phyloP scores from a whole-genome alignment of 2,797 vertebrate species.

The Thaleichthys pacificus region DNA sequence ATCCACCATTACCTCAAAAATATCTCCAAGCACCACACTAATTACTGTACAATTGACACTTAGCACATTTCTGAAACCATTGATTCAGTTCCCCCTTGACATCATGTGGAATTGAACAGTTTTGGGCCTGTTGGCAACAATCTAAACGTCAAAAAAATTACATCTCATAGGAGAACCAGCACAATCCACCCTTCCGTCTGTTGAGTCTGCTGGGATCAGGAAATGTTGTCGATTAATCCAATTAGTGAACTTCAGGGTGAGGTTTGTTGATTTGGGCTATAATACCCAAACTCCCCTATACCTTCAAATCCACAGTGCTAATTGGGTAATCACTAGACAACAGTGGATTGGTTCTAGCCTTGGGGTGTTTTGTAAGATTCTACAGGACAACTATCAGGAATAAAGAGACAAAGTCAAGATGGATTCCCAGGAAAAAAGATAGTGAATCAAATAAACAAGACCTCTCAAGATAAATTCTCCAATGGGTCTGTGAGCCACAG shows the following conservation, averaged over 20 bases:
- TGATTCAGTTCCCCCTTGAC: slow-evolving; percentile 61
- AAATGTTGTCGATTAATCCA: background rate
- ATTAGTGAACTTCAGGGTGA: background rate
- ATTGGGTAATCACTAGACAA: background rate
- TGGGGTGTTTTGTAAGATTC: background rate
- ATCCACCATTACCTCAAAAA: slow-evolving; percentile 53
- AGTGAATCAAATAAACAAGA: background rate
- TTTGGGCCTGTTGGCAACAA: slow-evolving; percentile 8
- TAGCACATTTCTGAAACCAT: slow-evolving; percentile 70
- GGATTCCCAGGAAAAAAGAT: background rate
- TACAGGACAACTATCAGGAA: background rate
- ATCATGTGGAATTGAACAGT: slow-evolving; percentile 47
- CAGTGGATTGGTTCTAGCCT: background rate
- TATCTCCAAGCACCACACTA: slow-evolving; percentile 59
- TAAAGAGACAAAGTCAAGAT: background rate
- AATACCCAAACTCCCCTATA: background rate
- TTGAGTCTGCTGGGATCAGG: background rate
- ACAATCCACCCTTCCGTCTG: background rate
- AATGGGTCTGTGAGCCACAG: background rate
- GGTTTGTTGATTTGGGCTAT: background rate
- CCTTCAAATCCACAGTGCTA: background rate
- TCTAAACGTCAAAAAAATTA: slow-evolving; percentile 42
- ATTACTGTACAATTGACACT: slow-evolving; percentile 66
- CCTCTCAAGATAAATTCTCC: background rate
- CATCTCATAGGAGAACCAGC: no score